These are phyloP conservation scores for Empis livida DNA, from an alignment of 2,888 invertebrate genomes.

Conservation along the genomic window DNA sequence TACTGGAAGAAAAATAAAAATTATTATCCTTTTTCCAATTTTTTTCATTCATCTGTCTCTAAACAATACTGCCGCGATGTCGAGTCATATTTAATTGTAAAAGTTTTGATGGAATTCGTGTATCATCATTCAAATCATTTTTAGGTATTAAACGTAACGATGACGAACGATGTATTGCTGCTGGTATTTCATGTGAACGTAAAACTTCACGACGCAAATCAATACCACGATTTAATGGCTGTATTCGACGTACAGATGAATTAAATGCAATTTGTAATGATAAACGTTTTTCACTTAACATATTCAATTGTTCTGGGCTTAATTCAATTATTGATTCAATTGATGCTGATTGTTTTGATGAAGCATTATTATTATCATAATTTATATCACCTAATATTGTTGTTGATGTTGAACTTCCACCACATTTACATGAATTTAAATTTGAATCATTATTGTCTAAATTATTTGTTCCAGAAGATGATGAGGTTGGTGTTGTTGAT, in stretches of 20 bases:
- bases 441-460: background rate
- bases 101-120: background rate
- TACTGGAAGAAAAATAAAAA: no score
- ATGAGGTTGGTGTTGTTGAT: no score
- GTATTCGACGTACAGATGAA: conserved; percentile 20
- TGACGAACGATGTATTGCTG: conserved; percentile 26
- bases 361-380: background rate
- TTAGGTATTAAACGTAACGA: conserved; percentile 10
- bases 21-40: no score
- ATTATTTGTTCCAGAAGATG: background rate
- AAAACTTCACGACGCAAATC: conserved; percentile 21
- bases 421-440: background rate
- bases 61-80: background rate
- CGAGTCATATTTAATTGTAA: background rate
- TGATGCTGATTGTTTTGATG: conserved; percentile 2
- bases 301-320: conserved; percentile 30
- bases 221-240: conserved; percentile 11
- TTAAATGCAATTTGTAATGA: conserved; percentile 34
- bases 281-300: conserved; percentile 30
- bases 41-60: background rate
- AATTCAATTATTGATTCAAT: conserved; percentile 28
- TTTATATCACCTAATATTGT: no score
- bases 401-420: background rate
- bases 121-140: background rate
- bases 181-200: conserved; percentile 20